Evolutionary conservation across 2,797 vertebrate genomes (phyloP).

Genomic region (Eospalax fontanierii): DNA sequence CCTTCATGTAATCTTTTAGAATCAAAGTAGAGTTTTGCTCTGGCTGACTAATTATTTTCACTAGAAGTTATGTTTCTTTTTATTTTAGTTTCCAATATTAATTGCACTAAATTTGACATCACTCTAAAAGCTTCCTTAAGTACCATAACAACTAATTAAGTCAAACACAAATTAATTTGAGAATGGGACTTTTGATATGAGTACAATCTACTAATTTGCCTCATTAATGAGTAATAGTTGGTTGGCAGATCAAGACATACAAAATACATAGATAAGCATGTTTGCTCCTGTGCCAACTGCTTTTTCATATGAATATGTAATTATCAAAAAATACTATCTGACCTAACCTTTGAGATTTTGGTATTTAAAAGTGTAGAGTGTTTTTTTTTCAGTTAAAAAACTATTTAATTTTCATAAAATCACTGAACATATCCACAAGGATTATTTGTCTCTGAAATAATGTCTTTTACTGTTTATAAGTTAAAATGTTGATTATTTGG

Average conservation of each 20-base stretch:
- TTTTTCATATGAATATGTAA: slow-evolving; percentile 38
- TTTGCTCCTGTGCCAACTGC: neutral
- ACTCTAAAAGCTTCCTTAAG: slow-evolving; percentile 27
- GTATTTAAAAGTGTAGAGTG: neutral
- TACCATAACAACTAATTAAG: slow-evolving; percentile 47
- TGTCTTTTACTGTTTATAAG: slow-evolving; percentile 37
- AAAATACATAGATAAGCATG: neutral
- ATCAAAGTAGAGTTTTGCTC: slow-evolving; percentile 40
- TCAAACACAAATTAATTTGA: slow-evolving; percentile 50
- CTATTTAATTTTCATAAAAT: slow-evolving; percentile 58
- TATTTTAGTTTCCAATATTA: slow-evolving; percentile 50
- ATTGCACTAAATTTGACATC: slow-evolving; percentile 26
- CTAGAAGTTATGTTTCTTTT: slow-evolving; percentile 61
- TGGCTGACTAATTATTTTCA: neutral
- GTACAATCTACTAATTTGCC: slow-evolving; percentile 18
- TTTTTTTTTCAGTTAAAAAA: slow-evolving; percentile 7
- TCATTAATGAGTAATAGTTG: slow-evolving; percentile 21
- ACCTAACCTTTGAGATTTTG: slow-evolving; percentile 31
- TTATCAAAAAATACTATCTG: slow-evolving; percentile 21
- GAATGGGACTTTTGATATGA: slow-evolving; percentile 24
- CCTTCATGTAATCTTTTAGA: neutral
- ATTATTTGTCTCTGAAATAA: slow-evolving; percentile 26
- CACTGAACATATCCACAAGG: slow-evolving; percentile 20
- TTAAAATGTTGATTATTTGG: slow-evolving; percentile 45
- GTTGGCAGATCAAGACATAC: slow-evolving; percentile 31